These are phyloP conservation scores for Ivindomyrus marchei DNA, from an alignment of 2,113 vertebrate genomes.

Conservation along the genomic window DNA sequence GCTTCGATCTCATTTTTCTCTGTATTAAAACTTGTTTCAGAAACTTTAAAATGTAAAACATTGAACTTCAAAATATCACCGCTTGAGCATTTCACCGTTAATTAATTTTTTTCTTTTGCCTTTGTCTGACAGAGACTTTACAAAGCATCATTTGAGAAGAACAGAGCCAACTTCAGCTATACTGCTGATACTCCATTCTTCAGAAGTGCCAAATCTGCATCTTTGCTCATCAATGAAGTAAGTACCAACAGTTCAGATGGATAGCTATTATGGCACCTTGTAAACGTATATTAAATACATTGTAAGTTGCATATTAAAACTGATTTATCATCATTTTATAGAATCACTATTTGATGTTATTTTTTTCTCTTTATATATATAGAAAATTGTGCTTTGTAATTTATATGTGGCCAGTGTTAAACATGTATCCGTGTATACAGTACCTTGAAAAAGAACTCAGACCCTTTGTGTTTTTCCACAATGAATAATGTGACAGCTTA, in stretches of 20 bases:
- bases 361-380: neutral
- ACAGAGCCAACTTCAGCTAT: conserved; percentile 79
- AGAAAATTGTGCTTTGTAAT: neutral
- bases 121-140: conserved; percentile 73
- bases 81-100: neutral
- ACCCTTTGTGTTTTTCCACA: neutral
- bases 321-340: neutral
- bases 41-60: neutral
- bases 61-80: neutral
- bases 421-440: neutral
- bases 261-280: neutral
- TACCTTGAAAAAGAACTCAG: neutral
- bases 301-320: neutral
- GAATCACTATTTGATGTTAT: neutral
- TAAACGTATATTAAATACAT: neutral
- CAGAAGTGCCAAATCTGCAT: conserved; percentile 75
- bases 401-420: neutral
- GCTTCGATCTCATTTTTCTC: neutral
- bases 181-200: conserved; percentile 81
- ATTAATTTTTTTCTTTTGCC: neutral
- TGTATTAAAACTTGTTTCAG: neutral
- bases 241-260: conserved; percentile 30
- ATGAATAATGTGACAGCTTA: neutral
- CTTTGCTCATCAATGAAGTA: conserved; percentile 72
- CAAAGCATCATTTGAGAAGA: conserved; percentile 80